These are phyloP conservation scores for Tautogolabrus adspersus DNA, from an alignment of 2,113 vertebrate species.

Conservation along the genomic window DNA sequence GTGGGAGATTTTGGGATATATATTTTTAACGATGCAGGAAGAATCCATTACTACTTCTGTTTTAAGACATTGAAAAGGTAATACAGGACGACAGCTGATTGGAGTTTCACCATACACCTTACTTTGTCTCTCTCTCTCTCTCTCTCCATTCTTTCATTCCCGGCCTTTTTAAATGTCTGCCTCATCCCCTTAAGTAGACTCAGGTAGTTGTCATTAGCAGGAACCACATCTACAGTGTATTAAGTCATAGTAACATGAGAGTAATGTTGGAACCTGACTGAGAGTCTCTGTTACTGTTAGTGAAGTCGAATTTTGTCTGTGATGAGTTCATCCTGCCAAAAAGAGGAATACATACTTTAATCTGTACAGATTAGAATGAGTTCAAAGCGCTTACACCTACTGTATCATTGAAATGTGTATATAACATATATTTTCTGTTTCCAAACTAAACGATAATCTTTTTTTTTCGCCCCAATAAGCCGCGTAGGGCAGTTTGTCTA, in stretches of 20 bases:
- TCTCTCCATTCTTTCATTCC: not conserved
- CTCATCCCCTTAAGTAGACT: constrained; percentile 66
- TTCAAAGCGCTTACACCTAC: constrained; percentile 71
- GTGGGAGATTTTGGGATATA: not conserved
- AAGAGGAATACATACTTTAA: constrained; percentile 71
- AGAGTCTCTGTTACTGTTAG: constrained; percentile 28
- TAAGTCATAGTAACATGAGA: constrained; percentile 35
- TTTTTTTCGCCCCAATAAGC: constrained; percentile 43
- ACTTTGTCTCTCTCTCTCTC: constrained; percentile 28
- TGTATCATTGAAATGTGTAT: constrained; percentile 79
- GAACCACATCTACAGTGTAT: constrained; percentile 30
- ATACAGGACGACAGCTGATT: constrained; percentile 25
- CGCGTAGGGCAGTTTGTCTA: constrained; percentile 67
- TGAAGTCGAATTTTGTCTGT: constrained; percentile 72
- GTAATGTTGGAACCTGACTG: constrained; percentile 44
- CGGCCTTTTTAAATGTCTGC: constrained; percentile 35
- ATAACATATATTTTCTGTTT: constrained; percentile 75
- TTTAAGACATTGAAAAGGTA: not conserved
- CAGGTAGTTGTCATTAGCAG: constrained; percentile 67
- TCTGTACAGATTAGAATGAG: constrained; percentile 71
- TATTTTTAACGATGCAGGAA: constrained; percentile 15
- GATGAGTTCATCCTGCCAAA: constrained; percentile 82
- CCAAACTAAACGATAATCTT: constrained; percentile 51
- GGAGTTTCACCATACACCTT: constrained; percentile 42
- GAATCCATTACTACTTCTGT: not conserved